Evolutionary conservation across 2,888 invertebrate species (phyloP), one percentile per base, ranked within the genome.

Genomic region (Latrodectus elegans): DNA sequence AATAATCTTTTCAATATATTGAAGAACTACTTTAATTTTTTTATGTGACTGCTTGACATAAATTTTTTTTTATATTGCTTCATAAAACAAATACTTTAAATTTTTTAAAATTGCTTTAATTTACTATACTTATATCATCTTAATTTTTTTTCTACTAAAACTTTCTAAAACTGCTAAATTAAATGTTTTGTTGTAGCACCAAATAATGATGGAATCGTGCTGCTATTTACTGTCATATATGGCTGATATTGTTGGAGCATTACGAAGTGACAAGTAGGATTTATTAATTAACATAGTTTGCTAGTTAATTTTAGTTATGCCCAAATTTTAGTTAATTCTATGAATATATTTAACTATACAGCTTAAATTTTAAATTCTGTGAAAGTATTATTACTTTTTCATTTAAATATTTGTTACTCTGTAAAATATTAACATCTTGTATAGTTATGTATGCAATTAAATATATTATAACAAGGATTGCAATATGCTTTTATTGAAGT

Each of bases 191-290:
- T 77, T 88, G 22, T 64, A 92, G 91, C 92, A 92, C 89, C 91
- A 92, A 89, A 90, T 90, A 49, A 91, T 92, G 90, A 89, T 92
- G 89, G 92, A 92, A 85, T 92, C 92, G 0, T 95, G 96, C 0
- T 97, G 97, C 90, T 96, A 96, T 73, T 93, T 98, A 65, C 92
- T 98, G 55, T 95, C 96, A 14, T 98, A 98, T 91, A 93, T 97
- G 15, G 95, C 96, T 6, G 97, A 97, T 91, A 94, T 95, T 8
- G 93, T 95, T 8, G 93, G 93, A 53, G 94, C 94, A 0, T 92
- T 95, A 22, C 93, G 92, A 89, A 79, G 67, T 74, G 88, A 89
- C 38, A 89, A 82, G 88, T 88, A 76, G 38, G 76, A 55, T 11
- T n/a, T 8, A n/a, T 51, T 76, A 14, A 38, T 38, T 15, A 49